Conservation (phyloP, 2,888 invertebrate genomes). For the Cheilosia pagana region DNA sequence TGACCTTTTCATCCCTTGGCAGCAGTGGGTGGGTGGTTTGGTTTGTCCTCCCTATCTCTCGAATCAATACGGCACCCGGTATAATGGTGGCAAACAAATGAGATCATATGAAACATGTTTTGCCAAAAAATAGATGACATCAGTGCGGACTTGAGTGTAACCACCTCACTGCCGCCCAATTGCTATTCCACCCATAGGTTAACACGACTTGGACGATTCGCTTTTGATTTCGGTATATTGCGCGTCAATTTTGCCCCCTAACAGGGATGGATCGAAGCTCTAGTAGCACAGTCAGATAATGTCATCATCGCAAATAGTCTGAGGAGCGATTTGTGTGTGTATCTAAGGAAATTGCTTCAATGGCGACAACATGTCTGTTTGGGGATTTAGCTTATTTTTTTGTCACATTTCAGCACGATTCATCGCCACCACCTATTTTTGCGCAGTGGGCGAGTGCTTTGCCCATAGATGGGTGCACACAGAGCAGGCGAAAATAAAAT, state of each 20-base stretch:
- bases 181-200: not conserved
- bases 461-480: not conserved
- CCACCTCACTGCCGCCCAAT: conserved; percentile 10
- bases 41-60: not conserved
- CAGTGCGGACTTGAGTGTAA: conserved; percentile 58
- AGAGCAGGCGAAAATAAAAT: not conserved
- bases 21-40: not conserved
- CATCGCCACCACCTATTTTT: conserved; percentile 3
- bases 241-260: conserved; percentile 11
- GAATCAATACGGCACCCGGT: conserved; percentile 20
- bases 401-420: no score
- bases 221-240: conserved; percentile 4
- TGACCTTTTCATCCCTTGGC: not conserved
- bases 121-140: conserved; percentile 58
- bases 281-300: conserved; percentile 27
- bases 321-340: not conserved
- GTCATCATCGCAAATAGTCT: conserved; percentile 48
- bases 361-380: conserved; percentile 39
- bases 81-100: conserved; percentile 28
- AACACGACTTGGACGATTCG: not conserved
- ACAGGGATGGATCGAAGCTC: conserved; percentile 42
- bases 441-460: conserved; percentile 2
- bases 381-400: conserved; percentile 6
- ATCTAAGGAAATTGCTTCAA: conserved; percentile 31
- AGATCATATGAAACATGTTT: conserved; percentile 41